Evolutionary conservation across 2,113 vertebrate genomes (phyloP).

Genomic region (Dipodomys spectabilis): DNA sequence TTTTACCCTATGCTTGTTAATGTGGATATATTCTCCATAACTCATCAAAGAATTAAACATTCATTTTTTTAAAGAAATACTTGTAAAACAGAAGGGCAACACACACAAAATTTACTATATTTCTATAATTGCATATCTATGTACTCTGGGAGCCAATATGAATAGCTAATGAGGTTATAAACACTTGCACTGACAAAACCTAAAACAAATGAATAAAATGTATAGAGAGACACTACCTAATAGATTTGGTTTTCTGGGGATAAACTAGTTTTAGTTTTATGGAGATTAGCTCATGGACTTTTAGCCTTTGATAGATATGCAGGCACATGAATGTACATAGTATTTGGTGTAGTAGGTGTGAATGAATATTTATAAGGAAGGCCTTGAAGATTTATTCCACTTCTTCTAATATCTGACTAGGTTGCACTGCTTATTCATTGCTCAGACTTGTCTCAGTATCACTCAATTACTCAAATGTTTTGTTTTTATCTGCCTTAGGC

Average conservation of each 20-base stretch:
- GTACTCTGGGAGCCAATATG: background rate
- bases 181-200: background rate
- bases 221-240: background rate
- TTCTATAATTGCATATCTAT: background rate
- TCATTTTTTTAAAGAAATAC: background rate
- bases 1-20: background rate
- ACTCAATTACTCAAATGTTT: constrained; percentile 58
- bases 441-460: constrained; percentile 27
- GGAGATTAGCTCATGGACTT: constrained; percentile 28
- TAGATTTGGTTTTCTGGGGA: background rate
- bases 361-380: constrained; percentile 59
- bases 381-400: constrained; percentile 62
- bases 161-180: background rate
- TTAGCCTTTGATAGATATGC: constrained; percentile 41
- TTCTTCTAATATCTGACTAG: constrained; percentile 27
- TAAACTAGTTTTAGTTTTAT: constrained; percentile 20
- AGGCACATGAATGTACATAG: constrained; percentile 33
- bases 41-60: background rate
- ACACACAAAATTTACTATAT: background rate
- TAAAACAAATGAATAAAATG: background rate
- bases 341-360: constrained; percentile 34
- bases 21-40: background rate
- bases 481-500: constrained; percentile 51
- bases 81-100: background rate
- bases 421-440: constrained; percentile 51